Evolutionary conservation across 2,797 vertebrate species (phyloP), one percentile per base, ranked within the genome.

Genomic region (Pitangus sulphuratus): DNA sequence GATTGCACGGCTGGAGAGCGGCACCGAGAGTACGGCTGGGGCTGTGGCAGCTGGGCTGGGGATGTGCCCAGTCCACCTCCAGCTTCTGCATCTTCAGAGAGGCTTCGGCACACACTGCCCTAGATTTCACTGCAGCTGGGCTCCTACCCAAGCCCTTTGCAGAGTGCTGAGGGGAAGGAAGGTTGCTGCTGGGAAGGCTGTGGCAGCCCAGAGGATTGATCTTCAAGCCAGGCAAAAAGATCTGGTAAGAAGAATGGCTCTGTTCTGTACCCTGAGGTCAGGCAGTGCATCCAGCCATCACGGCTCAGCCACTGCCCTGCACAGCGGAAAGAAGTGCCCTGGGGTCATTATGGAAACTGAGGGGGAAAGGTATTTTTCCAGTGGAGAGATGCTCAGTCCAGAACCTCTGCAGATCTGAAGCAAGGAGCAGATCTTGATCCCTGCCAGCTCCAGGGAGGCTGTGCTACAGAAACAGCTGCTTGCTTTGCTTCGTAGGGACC

Each of bases 81-180:
- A 58, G 66, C 28, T 84, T 50, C 54, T 84, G 62, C 44, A 19
- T 70, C 56, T 87, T 76, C 60, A 76, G 24, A 53, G 72, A 80
- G 35, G 60, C 44, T 93, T 85, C 3, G 0, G 84, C 84, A 82
- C 82, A 76, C 0, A 1, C 50, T 95, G 92, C 62, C 93, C 92
- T 77, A 88, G 79, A 90, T 96, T 92, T 65, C 31, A 14, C 68
- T 81, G 81, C 13, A 2, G 39, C 47, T 1, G 0, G 50, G 72
- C 53, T 91, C n/a, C 51, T 86, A 64, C 79, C 89, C 61, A 44
- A 91, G 76, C 81, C 57, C 19, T 90, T 54, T 85, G 56, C 64
- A 61, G 72, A 68, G 19, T 6, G 1, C 42, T 54, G 62, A 69
- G 47, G 53, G 60, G 31, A 84, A 75, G 65, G 72, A 84, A 76